These are phyloP conservation scores for Syrmaticus mikado DNA, from an alignment of 2,113 vertebrate genomes.

Conservation along the genomic window DNA sequence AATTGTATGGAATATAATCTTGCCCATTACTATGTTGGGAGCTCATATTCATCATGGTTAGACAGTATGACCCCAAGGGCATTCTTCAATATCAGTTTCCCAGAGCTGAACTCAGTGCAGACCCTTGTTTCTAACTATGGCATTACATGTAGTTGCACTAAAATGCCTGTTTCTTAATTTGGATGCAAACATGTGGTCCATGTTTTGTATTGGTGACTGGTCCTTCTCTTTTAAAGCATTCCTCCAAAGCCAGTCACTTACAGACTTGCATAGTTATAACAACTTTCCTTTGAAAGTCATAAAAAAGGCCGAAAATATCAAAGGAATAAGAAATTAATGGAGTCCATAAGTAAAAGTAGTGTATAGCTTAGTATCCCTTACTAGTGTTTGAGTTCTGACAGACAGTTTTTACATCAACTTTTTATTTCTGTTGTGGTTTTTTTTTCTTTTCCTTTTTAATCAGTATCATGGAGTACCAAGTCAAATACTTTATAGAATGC, in stretches of 20 bases:
- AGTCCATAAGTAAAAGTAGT: not conserved
- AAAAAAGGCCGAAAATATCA: not conserved
- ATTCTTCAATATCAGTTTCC: not conserved
- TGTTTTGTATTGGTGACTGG: not conserved
- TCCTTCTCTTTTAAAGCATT: not conserved
- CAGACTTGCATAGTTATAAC: not conserved
- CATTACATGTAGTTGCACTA: not conserved
- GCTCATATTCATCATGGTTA: not conserved
- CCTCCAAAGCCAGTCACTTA: not conserved
- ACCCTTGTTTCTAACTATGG: not conserved
- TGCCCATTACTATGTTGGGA: not conserved
- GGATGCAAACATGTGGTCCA: not conserved
- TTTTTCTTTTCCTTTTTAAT: not conserved
- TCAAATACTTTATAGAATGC: constrained; percentile 14
- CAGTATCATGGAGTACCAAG: not conserved
- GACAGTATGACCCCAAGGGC: not conserved
- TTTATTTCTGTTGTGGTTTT: not conserved
- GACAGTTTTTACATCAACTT: not conserved
- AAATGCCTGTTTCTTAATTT: not conserved
- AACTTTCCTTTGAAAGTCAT: not conserved
- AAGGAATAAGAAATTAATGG: not conserved
- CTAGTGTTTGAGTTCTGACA: not conserved
- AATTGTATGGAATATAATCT: not conserved
- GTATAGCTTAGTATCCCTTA: not conserved
- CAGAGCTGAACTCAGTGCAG: not conserved